Evolutionary conservation across 2,797 vertebrate species (phyloP).

Genomic region (Halcyon chelicuti): DNA sequence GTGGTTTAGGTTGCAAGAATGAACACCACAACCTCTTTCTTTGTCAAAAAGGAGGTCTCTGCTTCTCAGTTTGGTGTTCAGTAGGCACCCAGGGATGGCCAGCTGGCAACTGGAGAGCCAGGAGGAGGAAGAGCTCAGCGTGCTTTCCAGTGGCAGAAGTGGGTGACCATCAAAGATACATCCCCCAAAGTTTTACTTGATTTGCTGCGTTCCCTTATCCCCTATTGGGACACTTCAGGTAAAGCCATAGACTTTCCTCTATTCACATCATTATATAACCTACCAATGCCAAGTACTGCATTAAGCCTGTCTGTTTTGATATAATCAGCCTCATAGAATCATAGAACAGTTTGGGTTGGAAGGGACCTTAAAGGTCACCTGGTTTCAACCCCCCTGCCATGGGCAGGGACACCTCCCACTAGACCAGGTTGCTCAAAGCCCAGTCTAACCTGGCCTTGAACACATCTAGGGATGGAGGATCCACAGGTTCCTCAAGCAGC

Average conservation of each 20-base stretch:
- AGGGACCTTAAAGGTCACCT: no score
- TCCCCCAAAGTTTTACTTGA: background rate
- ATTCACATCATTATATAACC: background rate
- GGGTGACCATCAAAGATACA: background rate
- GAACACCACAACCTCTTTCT: background rate
- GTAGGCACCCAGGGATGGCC: background rate
- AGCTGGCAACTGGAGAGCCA: background rate
- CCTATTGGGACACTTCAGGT: background rate
- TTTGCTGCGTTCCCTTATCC: background rate
- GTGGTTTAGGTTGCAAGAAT: background rate
- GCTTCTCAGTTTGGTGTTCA: background rate
- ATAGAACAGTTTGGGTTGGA: no score
- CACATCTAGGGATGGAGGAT: no score
- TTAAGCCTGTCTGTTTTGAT: background rate
- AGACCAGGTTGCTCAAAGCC: no score
- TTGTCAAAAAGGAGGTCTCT: background rate
- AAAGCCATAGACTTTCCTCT: background rate
- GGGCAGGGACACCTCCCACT: no score
- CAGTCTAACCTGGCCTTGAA: no score
- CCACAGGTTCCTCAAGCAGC: no score
- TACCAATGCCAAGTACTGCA: background rate
- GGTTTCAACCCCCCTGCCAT: no score
- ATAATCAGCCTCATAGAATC: background rate
- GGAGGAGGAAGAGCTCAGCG: background rate
- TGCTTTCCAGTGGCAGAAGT: background rate